phyloP scores from a whole-genome alignment of 2,113 vertebrate species.

The Cathartes aura region DNA sequence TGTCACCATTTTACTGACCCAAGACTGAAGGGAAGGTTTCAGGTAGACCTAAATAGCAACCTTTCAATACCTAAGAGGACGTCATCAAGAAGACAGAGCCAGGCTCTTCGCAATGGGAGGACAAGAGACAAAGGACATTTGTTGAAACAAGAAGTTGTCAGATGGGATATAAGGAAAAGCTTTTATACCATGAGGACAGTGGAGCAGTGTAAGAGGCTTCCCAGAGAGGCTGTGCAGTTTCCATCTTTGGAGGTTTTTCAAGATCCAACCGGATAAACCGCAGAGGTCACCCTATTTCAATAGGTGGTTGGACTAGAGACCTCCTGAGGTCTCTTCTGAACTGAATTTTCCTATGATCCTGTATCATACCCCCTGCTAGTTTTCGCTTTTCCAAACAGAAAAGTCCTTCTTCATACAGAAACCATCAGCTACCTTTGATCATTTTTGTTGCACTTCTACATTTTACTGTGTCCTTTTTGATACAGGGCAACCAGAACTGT shows the following conservation, averaged over 20 bases:
- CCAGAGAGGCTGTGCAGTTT: neutral
- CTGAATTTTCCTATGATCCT: neutral
- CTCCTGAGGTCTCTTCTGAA: neutral
- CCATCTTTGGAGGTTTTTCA: neutral
- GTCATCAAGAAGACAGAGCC: neutral
- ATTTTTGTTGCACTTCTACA: neutral
- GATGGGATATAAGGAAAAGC: neutral
- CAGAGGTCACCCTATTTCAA: neutral
- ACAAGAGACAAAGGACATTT: fast-evolving
- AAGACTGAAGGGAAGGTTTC: neutral
- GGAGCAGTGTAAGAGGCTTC: neutral
- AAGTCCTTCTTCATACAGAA: neutral
- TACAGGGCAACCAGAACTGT: neutral
- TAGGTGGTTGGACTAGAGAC: neutral
- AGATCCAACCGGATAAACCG: neutral
- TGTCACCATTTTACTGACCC: neutral
- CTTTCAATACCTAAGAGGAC: neutral
- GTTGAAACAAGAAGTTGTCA: neutral
- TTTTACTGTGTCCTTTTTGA: neutral
- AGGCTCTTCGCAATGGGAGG: neutral
- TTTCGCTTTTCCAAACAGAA: neutral
- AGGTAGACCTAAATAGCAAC: neutral
- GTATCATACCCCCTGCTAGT: neutral
- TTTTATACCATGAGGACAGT: neutral
- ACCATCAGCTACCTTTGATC: neutral